Evolutionary conservation across 2,797 vertebrate genomes (phyloP).

Genomic region (Anguilla pacifica): DNA sequence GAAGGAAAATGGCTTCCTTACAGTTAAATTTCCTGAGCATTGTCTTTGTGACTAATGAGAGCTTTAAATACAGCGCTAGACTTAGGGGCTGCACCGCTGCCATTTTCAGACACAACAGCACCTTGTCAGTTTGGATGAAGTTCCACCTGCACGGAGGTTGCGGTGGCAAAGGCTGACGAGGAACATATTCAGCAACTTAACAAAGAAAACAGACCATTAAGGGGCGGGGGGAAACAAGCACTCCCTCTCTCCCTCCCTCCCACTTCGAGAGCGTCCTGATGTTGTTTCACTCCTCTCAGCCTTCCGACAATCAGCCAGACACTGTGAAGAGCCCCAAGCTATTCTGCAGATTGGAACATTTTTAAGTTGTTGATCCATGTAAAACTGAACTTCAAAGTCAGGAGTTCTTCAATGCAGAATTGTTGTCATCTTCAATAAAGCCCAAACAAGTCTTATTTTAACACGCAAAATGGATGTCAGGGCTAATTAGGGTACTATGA

Average conservation of each 20-base stretch:
- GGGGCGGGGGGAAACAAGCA: neutral
- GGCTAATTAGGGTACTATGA: conserved; percentile 62
- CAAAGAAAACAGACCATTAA: conserved; percentile 46
- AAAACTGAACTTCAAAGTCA: conserved; percentile 59
- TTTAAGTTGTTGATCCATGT: conserved; percentile 54
- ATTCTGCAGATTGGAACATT: conserved; percentile 30
- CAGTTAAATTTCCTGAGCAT: conserved; percentile 75
- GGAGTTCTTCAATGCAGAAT: conserved; percentile 52
- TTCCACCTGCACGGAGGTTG: conserved; percentile 63
- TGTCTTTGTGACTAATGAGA: conserved; percentile 81
- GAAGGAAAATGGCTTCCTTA: conserved; percentile 72
- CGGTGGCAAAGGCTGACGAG: conserved; percentile 48
- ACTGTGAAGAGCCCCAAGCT: conserved; percentile 25
- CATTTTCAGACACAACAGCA: conserved; percentile 77
- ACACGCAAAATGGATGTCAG: conserved; percentile 58
- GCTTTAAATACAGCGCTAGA: conserved; percentile 78
- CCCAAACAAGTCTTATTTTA: conserved; percentile 57
- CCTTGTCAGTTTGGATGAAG: conserved; percentile 77
- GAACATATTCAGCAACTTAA: conserved; percentile 56
- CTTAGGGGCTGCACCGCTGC: conserved; percentile 46
- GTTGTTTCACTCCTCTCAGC: conserved; percentile 25
- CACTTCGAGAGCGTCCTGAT: neutral
- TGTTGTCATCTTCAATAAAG: conserved; percentile 62
- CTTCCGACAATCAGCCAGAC: neutral
- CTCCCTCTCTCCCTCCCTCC: neutral